phyloP scores from a whole-genome alignment of 2,113 vertebrate genomes.

The Tenrec ecaudatus region DNA sequence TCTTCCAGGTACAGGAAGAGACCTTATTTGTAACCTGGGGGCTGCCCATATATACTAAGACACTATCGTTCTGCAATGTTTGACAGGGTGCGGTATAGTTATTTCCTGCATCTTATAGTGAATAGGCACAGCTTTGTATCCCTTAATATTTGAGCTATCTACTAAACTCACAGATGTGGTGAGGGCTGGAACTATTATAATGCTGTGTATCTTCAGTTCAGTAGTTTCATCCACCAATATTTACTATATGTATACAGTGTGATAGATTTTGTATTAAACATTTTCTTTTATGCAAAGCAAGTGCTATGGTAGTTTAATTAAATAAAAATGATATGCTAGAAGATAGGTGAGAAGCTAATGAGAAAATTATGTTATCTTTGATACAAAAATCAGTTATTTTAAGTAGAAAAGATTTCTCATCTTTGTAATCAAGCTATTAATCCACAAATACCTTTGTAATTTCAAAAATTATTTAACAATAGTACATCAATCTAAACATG shows the following conservation, averaged over 20 bases:
- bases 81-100: neutral
- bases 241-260: neutral
- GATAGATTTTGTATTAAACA: neutral
- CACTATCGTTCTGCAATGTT: constrained; percentile 9
- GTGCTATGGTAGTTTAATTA: neutral
- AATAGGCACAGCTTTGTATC: neutral
- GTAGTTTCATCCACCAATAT: neutral
- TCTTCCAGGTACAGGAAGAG: too few relatives aligned
- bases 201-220: neutral
- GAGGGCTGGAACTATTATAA: neutral
- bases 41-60: neutral
- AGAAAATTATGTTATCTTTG: neutral
- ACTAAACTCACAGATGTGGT: neutral
- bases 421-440: neutral
- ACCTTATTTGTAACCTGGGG: too few relatives aligned
- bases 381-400: neutral
- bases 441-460: too few relatives aligned
- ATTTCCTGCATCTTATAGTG: neutral
- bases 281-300: constrained; percentile 29
- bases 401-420: constrained; percentile 5
- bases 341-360: neutral
- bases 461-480: too few relatives aligned
- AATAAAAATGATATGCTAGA: neutral
- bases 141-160: neutral
- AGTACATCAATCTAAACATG: constrained; percentile 21